These are phyloP conservation scores for Sebastes matsubarae DNA, from an alignment of 2,797 vertebrate species.

Conservation along the genomic window DNA sequence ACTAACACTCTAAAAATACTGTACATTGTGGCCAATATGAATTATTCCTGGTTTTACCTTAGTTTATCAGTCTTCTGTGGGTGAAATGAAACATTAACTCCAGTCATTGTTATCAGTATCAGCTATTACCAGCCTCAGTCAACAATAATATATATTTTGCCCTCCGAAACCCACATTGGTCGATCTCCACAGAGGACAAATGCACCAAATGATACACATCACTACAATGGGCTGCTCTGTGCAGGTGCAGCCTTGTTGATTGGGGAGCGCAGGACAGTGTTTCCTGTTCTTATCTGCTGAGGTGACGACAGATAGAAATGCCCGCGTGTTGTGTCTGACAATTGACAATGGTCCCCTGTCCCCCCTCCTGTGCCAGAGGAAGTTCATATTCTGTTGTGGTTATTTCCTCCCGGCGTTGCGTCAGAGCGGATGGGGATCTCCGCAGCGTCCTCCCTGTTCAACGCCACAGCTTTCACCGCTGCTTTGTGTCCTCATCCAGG, in stretches of 20 bases:
- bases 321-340: constrained; percentile 70
- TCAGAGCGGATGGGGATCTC: constrained; percentile 50
- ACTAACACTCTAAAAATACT: no score
- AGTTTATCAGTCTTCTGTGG: not conserved
- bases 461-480: constrained; percentile 4
- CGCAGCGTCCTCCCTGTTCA: constrained; percentile 17
- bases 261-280: constrained; percentile 41
- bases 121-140: constrained; percentile 34
- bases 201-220: not conserved
- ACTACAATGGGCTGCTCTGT: constrained; percentile 62
- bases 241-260: constrained; percentile 71
- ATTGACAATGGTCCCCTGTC: constrained; percentile 44
- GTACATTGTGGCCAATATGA: not conserved
- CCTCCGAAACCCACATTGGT: not conserved
- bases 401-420: constrained; percentile 56
- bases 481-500: constrained; percentile 58
- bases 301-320: constrained; percentile 63
- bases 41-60: not conserved
- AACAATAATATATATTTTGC: constrained; percentile 20
- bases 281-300: constrained; percentile 69
- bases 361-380: constrained; percentile 52
- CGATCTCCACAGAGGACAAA: constrained; percentile 34
- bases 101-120: constrained; percentile 20
- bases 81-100: constrained; percentile 22
- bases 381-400: constrained; percentile 55